A percentile compares a stretch with the other conserved stretches of the same genome.
phyloP scores from a whole-genome alignment of 2,888 invertebrate species.

The Diogma glabrata region DNA sequence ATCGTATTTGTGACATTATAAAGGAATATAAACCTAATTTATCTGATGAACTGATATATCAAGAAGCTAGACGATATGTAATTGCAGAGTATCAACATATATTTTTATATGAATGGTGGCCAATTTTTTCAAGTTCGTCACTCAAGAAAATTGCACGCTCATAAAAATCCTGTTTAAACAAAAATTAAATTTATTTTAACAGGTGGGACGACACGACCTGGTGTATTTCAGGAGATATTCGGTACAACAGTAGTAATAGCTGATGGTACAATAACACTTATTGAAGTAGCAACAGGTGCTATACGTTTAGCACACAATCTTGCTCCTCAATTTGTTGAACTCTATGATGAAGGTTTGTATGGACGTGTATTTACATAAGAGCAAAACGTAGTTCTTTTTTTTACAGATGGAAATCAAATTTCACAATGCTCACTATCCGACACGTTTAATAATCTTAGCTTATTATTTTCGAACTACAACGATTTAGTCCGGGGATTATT shows the following conservation, averaged over 20 bases:
- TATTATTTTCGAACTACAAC: conserved; percentile 32
- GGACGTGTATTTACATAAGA: no score
- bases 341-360: conserved; percentile 14
- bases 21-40: background rate
- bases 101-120: background rate
- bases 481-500: background rate
- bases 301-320: background rate
- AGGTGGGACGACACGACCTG: no score
- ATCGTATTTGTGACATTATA: background rate
- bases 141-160: conserved; percentile 62
- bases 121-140: background rate
- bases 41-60: background rate
- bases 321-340: conserved; percentile 29
- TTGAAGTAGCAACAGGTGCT: no score
- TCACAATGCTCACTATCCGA: conserved; percentile 13
- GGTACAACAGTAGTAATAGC: no score
- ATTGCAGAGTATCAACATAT: conserved; percentile 5
- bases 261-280: no score
- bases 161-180: no score
- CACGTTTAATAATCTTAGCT: conserved; percentile 5
- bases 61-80: conserved; percentile 1
- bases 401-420: background rate
- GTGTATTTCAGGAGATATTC: no score
- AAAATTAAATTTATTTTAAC: no score
- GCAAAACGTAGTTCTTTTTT: no score